Conservation (phyloP, 2,888 invertebrate genomes). For the Bimastos eiseni region DNA sequence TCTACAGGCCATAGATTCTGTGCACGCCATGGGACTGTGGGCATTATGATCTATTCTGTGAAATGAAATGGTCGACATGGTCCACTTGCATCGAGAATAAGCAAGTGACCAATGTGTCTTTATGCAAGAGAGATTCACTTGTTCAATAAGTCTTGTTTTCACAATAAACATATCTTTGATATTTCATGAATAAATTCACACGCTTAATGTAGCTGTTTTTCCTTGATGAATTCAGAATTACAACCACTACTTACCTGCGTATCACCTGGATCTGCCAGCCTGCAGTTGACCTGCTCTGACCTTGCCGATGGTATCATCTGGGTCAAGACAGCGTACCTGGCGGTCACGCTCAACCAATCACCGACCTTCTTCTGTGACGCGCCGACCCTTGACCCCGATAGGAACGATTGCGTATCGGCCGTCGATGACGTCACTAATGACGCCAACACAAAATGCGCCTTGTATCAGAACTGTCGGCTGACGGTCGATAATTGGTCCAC, state of each 20-base stretch:
- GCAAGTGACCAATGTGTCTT: not conserved
- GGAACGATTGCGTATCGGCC: not conserved
- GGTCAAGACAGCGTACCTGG: not conserved
- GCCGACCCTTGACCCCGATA: not conserved
- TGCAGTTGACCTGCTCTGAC: not conserved
- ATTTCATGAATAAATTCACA: not conserved
- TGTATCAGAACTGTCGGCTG: not conserved
- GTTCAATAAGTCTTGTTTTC: no score
- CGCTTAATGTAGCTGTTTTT: not conserved
- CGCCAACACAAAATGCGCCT: not conserved
- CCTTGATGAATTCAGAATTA: not conserved
- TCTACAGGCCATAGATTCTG: no score
- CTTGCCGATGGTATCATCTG: not conserved
- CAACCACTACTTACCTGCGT: not conserved
- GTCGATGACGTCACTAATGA: constrained; percentile 23
- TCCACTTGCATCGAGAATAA: no score
- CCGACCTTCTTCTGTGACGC: not conserved
- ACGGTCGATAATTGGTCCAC: not conserved
- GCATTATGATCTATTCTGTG: no score
- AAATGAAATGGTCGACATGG: no score
- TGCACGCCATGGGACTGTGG: no score
- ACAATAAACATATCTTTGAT: no score
- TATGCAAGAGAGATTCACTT: not conserved
- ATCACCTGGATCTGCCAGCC: not conserved
- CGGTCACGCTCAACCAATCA: not conserved